Evolutionary conservation across 2,888 invertebrate species (phyloP).

Genomic region (Drosophila eohydei): DNA sequence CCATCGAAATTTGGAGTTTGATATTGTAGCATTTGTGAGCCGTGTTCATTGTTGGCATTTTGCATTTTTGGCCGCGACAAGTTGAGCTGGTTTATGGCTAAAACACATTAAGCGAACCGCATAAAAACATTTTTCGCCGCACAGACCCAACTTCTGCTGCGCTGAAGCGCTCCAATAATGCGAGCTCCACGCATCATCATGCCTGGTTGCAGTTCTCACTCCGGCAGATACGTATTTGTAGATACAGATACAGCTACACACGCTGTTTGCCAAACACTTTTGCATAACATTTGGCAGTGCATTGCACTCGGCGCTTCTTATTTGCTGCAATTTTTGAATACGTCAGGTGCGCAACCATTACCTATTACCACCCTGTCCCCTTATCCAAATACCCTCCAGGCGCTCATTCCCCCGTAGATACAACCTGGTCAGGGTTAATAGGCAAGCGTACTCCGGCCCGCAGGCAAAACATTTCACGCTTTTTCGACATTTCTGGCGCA

Average conservation of each 20-base stretch:
- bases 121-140: conserved; percentile 75
- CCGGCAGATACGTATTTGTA: conserved; percentile 27
- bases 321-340: conserved; percentile 61
- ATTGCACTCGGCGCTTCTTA: conserved; percentile 65
- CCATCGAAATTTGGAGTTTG: conserved; percentile 23
- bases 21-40: conserved; percentile 11
- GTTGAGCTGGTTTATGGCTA: conserved; percentile 73
- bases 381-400: conserved; percentile 10
- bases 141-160: conserved; percentile 24
- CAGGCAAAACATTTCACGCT: conserved; percentile 73
- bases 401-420: background rate
- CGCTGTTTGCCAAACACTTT: conserved; percentile 75
- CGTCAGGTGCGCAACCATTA: conserved; percentile 17
- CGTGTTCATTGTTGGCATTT: conserved; percentile 34
- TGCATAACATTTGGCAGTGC: conserved; percentile 77
- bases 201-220: conserved; percentile 7
- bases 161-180: conserved; percentile 63
- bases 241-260: conserved; percentile 26
- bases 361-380: conserved; percentile 5
- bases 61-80: conserved; percentile 51
- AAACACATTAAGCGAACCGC: conserved; percentile 80
- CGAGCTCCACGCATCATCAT: conserved; percentile 27
- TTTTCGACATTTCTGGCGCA: conserved; percentile 77
- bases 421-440: conserved; percentile 52
- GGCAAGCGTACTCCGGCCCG: conserved; percentile 42